Base-by-base conservation (phyloP, 2,113 vertebrate species). In the Pheucticus melanocephalus region DNA sequence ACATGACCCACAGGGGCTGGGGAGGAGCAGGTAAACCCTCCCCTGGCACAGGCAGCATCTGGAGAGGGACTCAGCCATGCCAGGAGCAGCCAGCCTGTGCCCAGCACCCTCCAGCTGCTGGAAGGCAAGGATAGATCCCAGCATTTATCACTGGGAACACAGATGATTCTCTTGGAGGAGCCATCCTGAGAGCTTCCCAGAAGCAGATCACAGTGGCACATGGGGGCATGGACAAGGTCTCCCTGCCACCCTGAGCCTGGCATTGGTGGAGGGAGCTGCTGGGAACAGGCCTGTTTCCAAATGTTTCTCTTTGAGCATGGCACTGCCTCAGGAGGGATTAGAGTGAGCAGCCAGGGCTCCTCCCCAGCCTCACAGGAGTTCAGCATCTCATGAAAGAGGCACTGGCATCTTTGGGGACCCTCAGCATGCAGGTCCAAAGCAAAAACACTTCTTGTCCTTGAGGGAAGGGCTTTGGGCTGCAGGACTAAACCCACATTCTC, bases 31-130 rank as follows among this genome's bases (percentile, higher is more conserved):
- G 28, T 12, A 50, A 20, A 28, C 1, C 3, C 25, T 12, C 17
- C 44, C 30, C 22, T 19, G 60, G 42, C 61, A 44, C 48, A 9
- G 18, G 30, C 3, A 35, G 3, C 9, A 18, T 0, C 5, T 3
- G 0, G 4, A 48, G 8, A 48, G 24, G 28, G 51, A 6, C 45
- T 54, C 9, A 11, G 35, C 24, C 60, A 54, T 2, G 30, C 51
- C 47, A 22, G 27, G 44, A 60, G 18, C 56, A 54, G 33, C 6
- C 35, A 75, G 9, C 21, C 56, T 17, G 17, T 3, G n/a, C 50
- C 71, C 21, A 79, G 51, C 37, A 24, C 15, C n/a, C 0, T 0
- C 5, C 47, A 64, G 47, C 3, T 56, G n/a, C 42, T 56, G 35
- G 28, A 25, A 40, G 7, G 40, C 1, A 2, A 47, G 24, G 24